These are phyloP conservation scores for Argya squamiceps DNA, from an alignment of 2,797 vertebrate genomes.

Conservation along the genomic window DNA sequence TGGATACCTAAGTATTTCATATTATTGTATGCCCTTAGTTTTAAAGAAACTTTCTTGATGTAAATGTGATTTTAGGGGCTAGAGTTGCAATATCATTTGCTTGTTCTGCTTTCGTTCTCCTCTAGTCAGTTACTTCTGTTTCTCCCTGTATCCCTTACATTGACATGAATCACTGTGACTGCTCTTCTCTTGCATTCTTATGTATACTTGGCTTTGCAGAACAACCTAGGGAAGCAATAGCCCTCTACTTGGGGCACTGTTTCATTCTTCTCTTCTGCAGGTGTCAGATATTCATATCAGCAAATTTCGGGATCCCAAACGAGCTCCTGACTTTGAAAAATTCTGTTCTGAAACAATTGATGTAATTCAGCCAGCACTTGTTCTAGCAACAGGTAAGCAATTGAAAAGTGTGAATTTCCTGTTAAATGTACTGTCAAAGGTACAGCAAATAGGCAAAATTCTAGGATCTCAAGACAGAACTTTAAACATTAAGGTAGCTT, in stretches of 20 bases:
- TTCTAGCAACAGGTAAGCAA: constrained; percentile 91
- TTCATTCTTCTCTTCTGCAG: constrained; percentile 72
- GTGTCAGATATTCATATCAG: constrained; percentile 97
- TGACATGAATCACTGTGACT: neutral
- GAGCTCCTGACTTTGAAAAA: constrained; percentile 89
- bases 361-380: constrained; percentile 88
- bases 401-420: neutral
- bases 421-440: neutral
- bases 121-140: neutral
- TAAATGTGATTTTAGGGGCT: neutral
- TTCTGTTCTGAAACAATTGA: constrained; percentile 92
- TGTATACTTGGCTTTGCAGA: neutral
- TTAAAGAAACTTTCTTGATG: neutral
- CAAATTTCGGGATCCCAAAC: constrained; percentile 86
- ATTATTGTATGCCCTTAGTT: neutral
- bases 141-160: neutral
- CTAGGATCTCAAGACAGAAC: neutral
- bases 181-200: neutral
- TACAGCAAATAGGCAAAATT: neutral
- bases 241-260: neutral
- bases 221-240: neutral
- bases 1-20: neutral
- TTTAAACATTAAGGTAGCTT: neutral
- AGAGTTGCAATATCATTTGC: neutral
- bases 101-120: neutral